Evolutionary conservation across 2,888 invertebrate genomes (phyloP), one percentile per base, ranked within the genome.

Genomic region (Cartodere bifasciata): DNA sequence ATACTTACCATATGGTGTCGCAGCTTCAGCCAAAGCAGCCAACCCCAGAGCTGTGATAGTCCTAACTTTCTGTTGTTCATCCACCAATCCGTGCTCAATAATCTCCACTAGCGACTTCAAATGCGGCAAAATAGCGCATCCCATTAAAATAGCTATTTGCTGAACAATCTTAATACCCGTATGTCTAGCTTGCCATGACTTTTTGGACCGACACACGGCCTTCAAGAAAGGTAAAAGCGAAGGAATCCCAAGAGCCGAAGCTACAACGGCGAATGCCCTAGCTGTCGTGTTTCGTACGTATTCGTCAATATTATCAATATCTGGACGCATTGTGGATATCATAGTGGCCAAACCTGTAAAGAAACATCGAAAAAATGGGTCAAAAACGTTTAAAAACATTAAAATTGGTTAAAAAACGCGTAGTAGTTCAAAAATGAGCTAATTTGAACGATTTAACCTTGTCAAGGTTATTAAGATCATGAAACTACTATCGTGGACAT

Each of bases 261-360:
- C 98, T 1, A 98, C 98, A 2, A 99, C 98, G n/a, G 98, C 98
- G 61, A 99, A 99, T 1, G 98, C 98, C 50, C 98, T 73, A 4
- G 98, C 98, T 0, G 98, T 99, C 0, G 98, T 99, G 60, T 99
- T 99, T 55, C 98, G 75, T 21, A 99, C 98, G 54, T 99, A 98
- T 63, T 97, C 95, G 60, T 97, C 97, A 49, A 95, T 95, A 57
- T 98, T 98, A 63, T 98, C 98, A 49, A 99, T 99, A 65, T 98
- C 98, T 0, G 98, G 98, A 56, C 98, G 72, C 98, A 98, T 98
- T 0, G 98, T 98, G 3, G 97, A 97, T 52, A 98, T 99, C 98
- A 98, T 99, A 9, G 98, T 99, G 3, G 98, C 98, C 32, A 98
- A 65, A 33, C 98, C 98, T n/a, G n/a, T n/a, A n/a, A n/a, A n/a